Conservation (phyloP, 1,140 invertebrate species). For the Cydia amplana region DNA sequence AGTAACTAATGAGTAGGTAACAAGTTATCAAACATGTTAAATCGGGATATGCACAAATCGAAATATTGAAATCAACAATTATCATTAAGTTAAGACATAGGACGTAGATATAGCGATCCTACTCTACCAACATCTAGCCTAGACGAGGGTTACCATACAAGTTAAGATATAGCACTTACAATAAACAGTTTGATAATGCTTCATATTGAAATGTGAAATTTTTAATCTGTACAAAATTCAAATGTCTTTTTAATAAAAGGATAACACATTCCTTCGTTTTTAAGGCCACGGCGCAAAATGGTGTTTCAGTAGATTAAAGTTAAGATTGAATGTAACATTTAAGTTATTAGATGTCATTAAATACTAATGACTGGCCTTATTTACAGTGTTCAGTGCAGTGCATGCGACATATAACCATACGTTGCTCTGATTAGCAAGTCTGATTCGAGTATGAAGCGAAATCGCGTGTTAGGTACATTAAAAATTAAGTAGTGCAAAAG, state of each 20-base stretch:
- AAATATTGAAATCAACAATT: slow-evolving; percentile 74
- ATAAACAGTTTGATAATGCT: slow-evolving; percentile 57
- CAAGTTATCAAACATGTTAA: slow-evolving; percentile 72
- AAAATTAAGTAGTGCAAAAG: slow-evolving; percentile 29
- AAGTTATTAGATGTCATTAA: slow-evolving; percentile 61
- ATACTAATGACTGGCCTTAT: slow-evolving; percentile 66
- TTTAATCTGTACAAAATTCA: slow-evolving; percentile 30
- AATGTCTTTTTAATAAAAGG: slow-evolving; percentile 63
- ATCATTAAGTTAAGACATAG: slow-evolving; percentile 54
- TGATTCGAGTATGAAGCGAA: slow-evolving; percentile 22
- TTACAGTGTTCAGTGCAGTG: slow-evolving; percentile 46
- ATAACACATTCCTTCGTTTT: slow-evolving; percentile 74
- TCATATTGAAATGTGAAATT: slow-evolving; percentile 45
- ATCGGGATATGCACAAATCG: slow-evolving; percentile 76
- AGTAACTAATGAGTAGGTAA: slow-evolving; percentile 78
- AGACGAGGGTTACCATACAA: slow-evolving; percentile 57
- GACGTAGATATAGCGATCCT: slow-evolving; percentile 70
- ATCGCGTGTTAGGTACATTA: slow-evolving; percentile 29
- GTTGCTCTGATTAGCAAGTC: slow-evolving; percentile 17
- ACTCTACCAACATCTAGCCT: slow-evolving; percentile 71
- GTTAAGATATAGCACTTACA: slow-evolving; percentile 62
- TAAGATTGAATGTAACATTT: slow-evolving; percentile 65
- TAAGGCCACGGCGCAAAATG: slow-evolving; percentile 78
- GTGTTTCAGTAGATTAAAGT: slow-evolving; percentile 77
- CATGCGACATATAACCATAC: slow-evolving; percentile 11